Base-by-base conservation (phyloP, 1,140 invertebrate genomes). In the Diploscapter pachys region DNA sequence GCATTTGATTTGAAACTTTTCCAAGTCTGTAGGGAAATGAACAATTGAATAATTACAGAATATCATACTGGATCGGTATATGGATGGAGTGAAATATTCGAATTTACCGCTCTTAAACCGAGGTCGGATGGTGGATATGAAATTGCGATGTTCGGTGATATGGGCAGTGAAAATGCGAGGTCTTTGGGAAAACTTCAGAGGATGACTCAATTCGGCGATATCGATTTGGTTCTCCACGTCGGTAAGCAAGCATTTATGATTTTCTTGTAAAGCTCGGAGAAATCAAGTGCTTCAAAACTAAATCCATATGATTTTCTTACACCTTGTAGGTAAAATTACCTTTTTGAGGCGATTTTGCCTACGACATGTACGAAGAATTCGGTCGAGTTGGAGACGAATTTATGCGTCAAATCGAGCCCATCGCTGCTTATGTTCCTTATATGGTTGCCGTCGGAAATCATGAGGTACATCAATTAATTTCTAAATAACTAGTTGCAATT, bases 391-490 rank as follows among this genome's bases (percentile, higher is more conserved):
- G 94, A 0, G 93, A 96, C 88, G 90, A 91, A 86, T 96, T 95
- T 86, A 94, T 96, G 92, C 89, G 90, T 50, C 92, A 93, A 88
- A 65, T 72, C 56, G 69, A 72, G 31, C 75, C 63, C 54, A 67
- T 76, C 0, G 92, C 94, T 63, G 92, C 92, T 52, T 91, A 91
- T 86, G 87, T 95, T 71, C 93, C 94, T 1, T 96, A 96, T 84
- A 95, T 95, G 93, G 92, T 92, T 2, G 92, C 92, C 79, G 91
- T 92, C 63, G 94, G 93, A 63, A 96, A 96, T 87, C 94, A 96
- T 80, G 94, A 96, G 50, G 54, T 68, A 68, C 31, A 31, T 0
- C 31, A 55, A 6, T 53, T 52, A 5, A n/a, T 52, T 68, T n/a
- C 49, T 53, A n/a, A 54, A 5, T 53, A 6, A 52, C 8, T 68